These are phyloP conservation scores for Melanotaenia duboulayi DNA, from an alignment of 2,113 vertebrate species.

Conservation along the genomic window DNA sequence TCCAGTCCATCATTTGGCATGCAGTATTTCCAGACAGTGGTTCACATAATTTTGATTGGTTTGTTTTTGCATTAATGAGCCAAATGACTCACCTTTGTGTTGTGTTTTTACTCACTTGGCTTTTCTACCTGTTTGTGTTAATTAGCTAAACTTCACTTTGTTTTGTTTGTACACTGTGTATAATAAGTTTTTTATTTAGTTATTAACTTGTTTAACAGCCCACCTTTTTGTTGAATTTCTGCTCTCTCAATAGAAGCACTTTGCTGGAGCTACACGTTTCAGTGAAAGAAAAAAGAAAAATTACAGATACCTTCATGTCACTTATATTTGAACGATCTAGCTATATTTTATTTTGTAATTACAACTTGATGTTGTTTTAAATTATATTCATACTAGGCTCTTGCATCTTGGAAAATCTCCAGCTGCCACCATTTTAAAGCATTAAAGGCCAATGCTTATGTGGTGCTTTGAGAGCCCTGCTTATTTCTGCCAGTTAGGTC, in stretches of 20 bases:
- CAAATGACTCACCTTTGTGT: background rate
- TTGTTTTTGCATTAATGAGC: background rate
- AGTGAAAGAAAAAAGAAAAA: background rate
- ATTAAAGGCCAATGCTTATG: constrained; percentile 41
- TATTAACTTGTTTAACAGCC: no score
- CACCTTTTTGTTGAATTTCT: background rate
- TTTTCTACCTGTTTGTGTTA: no score
- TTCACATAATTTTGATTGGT: background rate
- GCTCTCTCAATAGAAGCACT: constrained; percentile 47
- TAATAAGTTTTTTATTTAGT: no score
- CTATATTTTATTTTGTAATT: background rate
- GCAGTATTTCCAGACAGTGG: background rate
- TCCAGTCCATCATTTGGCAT: no score
- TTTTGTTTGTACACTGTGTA: no score
- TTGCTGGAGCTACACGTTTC: constrained; percentile 2
- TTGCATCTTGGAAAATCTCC: background rate
- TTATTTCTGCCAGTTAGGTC: constrained; percentile 45
- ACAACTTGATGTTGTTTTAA: constrained; percentile 18
- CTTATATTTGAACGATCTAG: background rate
- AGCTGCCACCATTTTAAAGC: constrained; percentile 21
- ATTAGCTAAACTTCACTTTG: no score
- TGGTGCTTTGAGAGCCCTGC: constrained; percentile 38
- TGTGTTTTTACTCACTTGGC: constrained; percentile 24
- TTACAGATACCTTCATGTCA: background rate
- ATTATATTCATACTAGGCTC: constrained; percentile 26